Conservation (phyloP, 2,888 invertebrate genomes). For the Tetanocera ferruginea region DNA sequence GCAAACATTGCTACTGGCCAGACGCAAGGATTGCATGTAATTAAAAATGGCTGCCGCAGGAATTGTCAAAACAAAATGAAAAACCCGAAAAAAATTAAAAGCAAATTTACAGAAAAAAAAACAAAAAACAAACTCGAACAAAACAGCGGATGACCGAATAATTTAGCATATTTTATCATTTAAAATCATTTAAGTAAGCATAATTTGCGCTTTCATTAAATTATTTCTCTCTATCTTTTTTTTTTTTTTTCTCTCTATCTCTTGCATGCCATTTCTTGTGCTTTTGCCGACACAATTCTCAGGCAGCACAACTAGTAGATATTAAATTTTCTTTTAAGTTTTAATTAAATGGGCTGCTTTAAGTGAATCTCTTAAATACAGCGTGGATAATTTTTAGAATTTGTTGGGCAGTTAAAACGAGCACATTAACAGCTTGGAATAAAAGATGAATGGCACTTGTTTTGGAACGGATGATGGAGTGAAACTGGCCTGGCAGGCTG, state of each 20-base stretch:
- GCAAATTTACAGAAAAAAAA: neutral
- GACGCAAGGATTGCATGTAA: conserved; percentile 12
- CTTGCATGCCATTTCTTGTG: neutral
- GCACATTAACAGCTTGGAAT: neutral
- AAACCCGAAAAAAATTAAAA: neutral
- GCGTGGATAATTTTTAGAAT: neutral
- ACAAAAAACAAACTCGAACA: neutral
- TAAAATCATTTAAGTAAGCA: conserved; percentile 17
- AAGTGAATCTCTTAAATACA: neutral
- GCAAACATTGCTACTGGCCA: neutral
- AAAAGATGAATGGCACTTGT: neutral
- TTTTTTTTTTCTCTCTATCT: neutral
- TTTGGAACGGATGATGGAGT: neutral
- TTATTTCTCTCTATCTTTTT: neutral
- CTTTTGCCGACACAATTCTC: neutral
- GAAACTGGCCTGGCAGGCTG: neutral
- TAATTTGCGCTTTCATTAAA: conserved; percentile 7
- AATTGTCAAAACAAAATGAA: conserved; percentile 14
- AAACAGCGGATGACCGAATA: neutral
- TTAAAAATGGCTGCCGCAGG: neutral
- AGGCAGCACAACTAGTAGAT: neutral
- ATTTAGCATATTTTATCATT: conserved; percentile 16
- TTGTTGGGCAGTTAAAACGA: neutral
- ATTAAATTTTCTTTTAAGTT: neutral
- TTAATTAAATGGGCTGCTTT: conserved; percentile 6